Base-by-base conservation (phyloP, 2,888 invertebrate genomes). In the Sarcophaga subvicina region DNA sequence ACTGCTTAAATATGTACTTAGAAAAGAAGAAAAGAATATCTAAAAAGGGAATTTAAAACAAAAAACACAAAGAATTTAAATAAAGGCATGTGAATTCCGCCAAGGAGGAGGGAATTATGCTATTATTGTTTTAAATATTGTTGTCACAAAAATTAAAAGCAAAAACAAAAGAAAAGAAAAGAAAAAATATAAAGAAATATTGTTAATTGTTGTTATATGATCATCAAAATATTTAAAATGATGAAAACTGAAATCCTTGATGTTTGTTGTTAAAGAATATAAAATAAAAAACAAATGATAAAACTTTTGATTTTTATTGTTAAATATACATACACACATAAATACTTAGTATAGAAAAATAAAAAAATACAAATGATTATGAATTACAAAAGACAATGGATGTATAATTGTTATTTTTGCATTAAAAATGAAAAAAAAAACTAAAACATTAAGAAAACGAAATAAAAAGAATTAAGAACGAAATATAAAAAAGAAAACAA, bases 161-260 rank as follows among this genome's bases (percentile, higher is more conserved):
- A 37, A 37, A 37, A 37, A 37, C 8, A 37, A 77, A 76, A 70
- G 17, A n/a, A 72, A 49, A 66, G 66, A n/a, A 47, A 62, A 49
- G 54, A 70, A 76, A 86, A 69, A 54, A 54, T 14, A 54, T 54
- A 54, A 54, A 54, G 54, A 54, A 69, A 69, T 67, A 77, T 85
- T 83, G 80, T 81, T 81, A 84, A 80, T 83, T 86, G 86, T 83
- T 86, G 78, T 84, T 83, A 83, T 86, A 79, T 81, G 76, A 87
- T 81, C 81, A 79, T 83, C 75, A 70, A 27, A 76, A 78, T 83
- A 80, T 78, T 79, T 66, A 76, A 80, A 73, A 78, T 47, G 59
- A 64, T 47, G 59, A 64, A 75, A 75, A 78, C 77, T 27, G 59
- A 81, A 80, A 79, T 62, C 76, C 17, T 83, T 78, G 70, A 87